Evolutionary conservation across 2,888 invertebrate genomes (phyloP).

Genomic region (Cosmopolites sordidus): DNA sequence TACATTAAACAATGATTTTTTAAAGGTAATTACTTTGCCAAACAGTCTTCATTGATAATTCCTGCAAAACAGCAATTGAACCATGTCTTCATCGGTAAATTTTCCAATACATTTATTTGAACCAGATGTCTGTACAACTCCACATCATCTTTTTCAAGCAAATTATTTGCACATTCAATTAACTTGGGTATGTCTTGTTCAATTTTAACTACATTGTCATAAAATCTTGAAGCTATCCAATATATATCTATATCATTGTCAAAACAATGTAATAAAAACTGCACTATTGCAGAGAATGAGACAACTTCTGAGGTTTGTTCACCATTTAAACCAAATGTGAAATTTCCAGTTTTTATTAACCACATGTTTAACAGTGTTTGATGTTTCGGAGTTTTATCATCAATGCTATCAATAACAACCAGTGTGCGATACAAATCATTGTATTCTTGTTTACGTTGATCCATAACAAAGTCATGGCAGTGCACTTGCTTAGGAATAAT

Average conservation of each 20-base stretch:
- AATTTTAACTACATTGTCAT: constrained; percentile 63
- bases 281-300: constrained; percentile 56
- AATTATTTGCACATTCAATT: constrained; percentile 60
- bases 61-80: constrained; percentile 80
- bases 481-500: constrained; percentile 74
- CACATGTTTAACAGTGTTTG: constrained; percentile 76
- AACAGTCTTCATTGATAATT: constrained; percentile 69
- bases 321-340: constrained; percentile 44
- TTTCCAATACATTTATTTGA: constrained; percentile 58
- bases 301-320: constrained; percentile 16
- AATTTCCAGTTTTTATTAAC: constrained; percentile 69
- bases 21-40: constrained; percentile 60
- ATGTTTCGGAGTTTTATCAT: constrained; percentile 61
- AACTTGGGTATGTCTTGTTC: constrained; percentile 55
- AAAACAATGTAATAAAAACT: constrained; percentile 66
- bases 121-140: constrained; percentile 65
- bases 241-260: constrained; percentile 74
- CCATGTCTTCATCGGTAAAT: constrained; percentile 71
- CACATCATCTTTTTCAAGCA: constrained; percentile 75
- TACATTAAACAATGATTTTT: neutral
- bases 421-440: constrained; percentile 69
- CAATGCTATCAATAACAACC: constrained; percentile 62
- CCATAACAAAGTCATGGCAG: constrained; percentile 69
- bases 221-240: constrained; percentile 77
- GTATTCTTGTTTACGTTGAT: constrained; percentile 71